These are phyloP conservation scores for Pelagia noctiluca DNA, from an alignment of 30 jellyfish, hydroid and myxozoan genomes.

Conservation along the genomic window DNA sequence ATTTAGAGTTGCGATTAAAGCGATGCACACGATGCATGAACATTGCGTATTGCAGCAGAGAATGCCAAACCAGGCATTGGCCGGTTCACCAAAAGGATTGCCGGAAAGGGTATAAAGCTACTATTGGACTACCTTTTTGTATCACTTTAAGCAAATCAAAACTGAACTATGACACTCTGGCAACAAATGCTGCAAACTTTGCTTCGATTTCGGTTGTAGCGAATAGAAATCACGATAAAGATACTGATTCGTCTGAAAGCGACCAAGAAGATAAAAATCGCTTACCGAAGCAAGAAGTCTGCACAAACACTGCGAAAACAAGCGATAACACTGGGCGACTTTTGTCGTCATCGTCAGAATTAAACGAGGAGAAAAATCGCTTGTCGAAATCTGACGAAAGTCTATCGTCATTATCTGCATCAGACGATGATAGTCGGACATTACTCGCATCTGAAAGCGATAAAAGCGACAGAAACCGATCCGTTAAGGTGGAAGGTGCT, in stretches of 20 bases:
- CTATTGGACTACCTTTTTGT: constrained; percentile 87
- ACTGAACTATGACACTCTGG: constrained; percentile 52
- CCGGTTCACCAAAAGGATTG: constrained; percentile 70
- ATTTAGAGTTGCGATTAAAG: constrained; percentile 61
- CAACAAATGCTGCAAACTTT: constrained; percentile 44
- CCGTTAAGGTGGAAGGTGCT: constrained; percentile 57
- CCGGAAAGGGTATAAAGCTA: constrained; percentile 66
- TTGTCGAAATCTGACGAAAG: constrained; percentile 17
- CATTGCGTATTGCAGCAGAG: constrained; percentile 88
- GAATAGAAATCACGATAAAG: not conserved
- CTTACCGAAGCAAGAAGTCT: constrained; percentile 16
- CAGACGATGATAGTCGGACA: not conserved
- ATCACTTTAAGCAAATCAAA: constrained; percentile 55
- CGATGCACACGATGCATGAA: constrained; percentile 93
- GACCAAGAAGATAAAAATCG: constrained; percentile 60
- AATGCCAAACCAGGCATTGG: constrained; percentile 95
- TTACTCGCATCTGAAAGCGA: constrained; percentile 25
- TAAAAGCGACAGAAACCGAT: constrained; percentile 42
- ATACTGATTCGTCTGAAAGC: constrained; percentile 38
- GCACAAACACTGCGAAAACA: not conserved
- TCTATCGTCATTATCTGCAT: not conserved
- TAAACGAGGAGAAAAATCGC: constrained; percentile 19
- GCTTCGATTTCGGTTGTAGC: constrained; percentile 68
- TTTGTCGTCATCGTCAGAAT: not conserved
- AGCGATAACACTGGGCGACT: not conserved